Base-by-base conservation (phyloP, 2,888 invertebrate genomes). In the Napeogenes sylphis region DNA sequence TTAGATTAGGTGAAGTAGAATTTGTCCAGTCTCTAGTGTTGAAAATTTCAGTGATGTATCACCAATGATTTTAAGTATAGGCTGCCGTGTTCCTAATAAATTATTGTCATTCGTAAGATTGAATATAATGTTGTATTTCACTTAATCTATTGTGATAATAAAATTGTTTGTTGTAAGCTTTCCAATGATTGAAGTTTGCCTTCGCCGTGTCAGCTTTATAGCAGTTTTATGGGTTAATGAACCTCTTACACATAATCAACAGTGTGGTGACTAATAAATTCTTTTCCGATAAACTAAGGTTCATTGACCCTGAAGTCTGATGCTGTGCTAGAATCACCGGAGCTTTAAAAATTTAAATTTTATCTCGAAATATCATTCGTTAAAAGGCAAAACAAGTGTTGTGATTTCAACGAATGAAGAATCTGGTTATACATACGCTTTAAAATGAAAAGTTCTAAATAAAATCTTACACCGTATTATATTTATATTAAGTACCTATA, bases 381-480 rank as follows among this genome's bases (percentile, higher is more conserved):
- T 61, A 58, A 56, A 61, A 66, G 63, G 61, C 63, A 65, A 66
- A 64, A 58, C 61, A 61, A 67, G 51, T 68, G 73, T 72, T 79
- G 79, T 78, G 72, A 78, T 77, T 82, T 81, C 77, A 74, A 72
- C 70, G 70, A 70, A 75, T 76, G 76, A 77, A 76, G 75, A 72
- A 70, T 77, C 79, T 83, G 78, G 78, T 83, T 81, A 81, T 80
- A 82, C 75, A 87, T 89, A 90, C 89, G 88, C 89, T 90, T 90
- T 51, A 30, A 51, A 5, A 30, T 30, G 8, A 51, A 51, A 51
- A 8, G 85, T 89, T 86, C 86, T 88, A 85, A 84, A 81, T 86
- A 84, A 86, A 79, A 83, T 83, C 82, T 83, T 87, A 86, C 81
- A 83, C 81, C 86, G 87, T 89, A 90, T 89, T 89, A 88, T 87